Base-by-base conservation (phyloP, 1,140 invertebrate species). In the Pseudomyrmex concolor region DNA sequence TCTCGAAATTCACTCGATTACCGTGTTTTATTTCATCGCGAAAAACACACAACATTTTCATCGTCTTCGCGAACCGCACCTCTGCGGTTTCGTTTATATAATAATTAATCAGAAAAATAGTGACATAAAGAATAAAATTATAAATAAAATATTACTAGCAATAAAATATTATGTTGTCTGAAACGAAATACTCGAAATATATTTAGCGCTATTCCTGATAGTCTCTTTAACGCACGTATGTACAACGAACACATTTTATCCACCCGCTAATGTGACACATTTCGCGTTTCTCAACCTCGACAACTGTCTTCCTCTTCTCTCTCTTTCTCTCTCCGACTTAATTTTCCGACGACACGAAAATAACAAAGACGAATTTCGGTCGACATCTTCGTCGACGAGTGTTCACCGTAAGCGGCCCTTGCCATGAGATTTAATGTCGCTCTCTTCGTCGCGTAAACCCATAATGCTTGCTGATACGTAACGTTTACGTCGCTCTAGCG, bases 341-440 rank as follows among this genome's bases (percentile, higher is more conserved):
- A 85, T 84, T 85, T 83, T 15, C 25, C 25, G 68, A 51, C 48
- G 25, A 54, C n/a, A 19, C 54, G 68, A 17, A 84, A 76, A 66
- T 68, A 68, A 83, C 82, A 66, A 83, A 85, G 62, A 84, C 68
- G 81, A 84, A 67, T 76, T 57, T 78, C 64, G 34, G 19, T 3
- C 63, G 51, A 15, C 43, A 68, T 68, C 34, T 55, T 34, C 15
- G 34, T 34, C 34, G 5, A 17, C 43, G 15, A 10, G 15, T n/a
- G 45, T 51, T 22, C 19, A 59, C 25, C 50, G 48, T 51, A 57
- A 78, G 51, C 48, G 63, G 70, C n/a, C 34, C 22, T 19, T 51
- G 43, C 45, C 45, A n/a, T 43, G 22, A 82, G 70, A 82, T 62
- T 73, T 82, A 82, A 82, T 54, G 17, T 5, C 55, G 9, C 15